Conservation (phyloP, 2,888 invertebrate species). For the Dicycla oo region DNA sequence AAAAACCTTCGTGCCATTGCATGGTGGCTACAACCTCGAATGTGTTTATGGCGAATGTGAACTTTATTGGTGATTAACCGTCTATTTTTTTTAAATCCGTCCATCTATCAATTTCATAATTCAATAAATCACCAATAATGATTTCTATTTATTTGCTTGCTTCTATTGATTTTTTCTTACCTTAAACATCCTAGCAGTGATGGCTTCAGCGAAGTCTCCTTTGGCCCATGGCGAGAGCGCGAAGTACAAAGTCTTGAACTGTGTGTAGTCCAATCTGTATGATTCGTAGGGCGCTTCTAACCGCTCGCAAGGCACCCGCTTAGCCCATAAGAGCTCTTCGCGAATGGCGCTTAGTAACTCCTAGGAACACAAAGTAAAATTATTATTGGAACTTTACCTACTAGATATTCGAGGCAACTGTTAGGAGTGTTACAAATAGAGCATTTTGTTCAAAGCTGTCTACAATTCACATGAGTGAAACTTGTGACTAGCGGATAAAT, state of each 20-base stretch:
- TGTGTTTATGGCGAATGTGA: background rate
- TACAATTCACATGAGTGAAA: background rate
- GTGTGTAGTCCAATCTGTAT: slow-evolving; percentile 96
- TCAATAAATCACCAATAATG: background rate
- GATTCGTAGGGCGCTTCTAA: slow-evolving; percentile 95
- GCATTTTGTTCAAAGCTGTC: background rate
- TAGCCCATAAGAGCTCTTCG: slow-evolving; percentile 94
- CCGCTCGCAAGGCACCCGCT: slow-evolving; percentile 93
- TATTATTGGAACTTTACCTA: background rate
- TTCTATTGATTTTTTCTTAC: slow-evolving; percentile 85
- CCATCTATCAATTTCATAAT: background rate
- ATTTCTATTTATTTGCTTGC: background rate
- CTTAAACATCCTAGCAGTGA: slow-evolving; percentile 97
- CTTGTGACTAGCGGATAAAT: background rate
- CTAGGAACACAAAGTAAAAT: slow-evolving; percentile 72
- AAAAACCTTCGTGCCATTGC: background rate
- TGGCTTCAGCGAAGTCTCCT: slow-evolving; percentile 94
- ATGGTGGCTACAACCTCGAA: background rate
- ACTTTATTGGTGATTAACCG: background rate
- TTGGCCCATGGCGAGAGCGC: slow-evolving; percentile 98
- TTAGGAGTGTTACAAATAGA: background rate
- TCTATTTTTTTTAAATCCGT: background rate
- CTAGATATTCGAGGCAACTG: background rate
- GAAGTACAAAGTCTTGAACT: slow-evolving; percentile 96
- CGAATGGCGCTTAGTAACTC: slow-evolving; percentile 91